phyloP scores from a whole-genome alignment of 2,888 invertebrate species.

The Fissipunctia ypsillon region DNA sequence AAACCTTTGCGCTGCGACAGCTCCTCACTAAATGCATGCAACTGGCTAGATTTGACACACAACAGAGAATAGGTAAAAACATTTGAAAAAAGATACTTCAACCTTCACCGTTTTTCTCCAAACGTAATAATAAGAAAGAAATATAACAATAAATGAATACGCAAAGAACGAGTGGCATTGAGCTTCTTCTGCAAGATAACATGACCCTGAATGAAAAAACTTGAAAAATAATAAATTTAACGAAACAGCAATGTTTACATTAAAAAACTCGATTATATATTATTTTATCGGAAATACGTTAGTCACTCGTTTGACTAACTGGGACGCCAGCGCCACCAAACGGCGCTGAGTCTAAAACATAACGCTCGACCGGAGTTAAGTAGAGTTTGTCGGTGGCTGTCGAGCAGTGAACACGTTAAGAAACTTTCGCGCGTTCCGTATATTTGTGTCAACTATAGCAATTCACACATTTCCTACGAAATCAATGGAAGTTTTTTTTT shows the following conservation, averaged over 20 bases:
- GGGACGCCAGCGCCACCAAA: too few relatives aligned
- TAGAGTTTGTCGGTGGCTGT: too few relatives aligned
- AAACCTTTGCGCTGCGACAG: constrained; percentile 68
- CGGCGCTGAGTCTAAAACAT: too few relatives aligned
- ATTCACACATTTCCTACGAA: too few relatives aligned
- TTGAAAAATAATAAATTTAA: neutral
- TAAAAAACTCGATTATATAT: constrained; percentile 1
- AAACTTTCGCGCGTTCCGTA: too few relatives aligned
- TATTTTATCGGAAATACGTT: too few relatives aligned
- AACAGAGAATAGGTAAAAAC: neutral
- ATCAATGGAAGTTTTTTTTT: too few relatives aligned
- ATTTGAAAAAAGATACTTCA: constrained; percentile 5
- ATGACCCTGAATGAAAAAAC: neutral
- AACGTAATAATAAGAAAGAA: neutral
- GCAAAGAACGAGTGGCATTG: neutral
- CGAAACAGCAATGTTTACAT: neutral
- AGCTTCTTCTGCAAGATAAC: constrained; percentile 6
- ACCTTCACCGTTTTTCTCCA: constrained; percentile 3
- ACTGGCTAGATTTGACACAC: constrained; percentile 33
- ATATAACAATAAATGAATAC: neutral
- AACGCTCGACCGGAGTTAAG: too few relatives aligned
- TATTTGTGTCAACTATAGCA: too few relatives aligned
- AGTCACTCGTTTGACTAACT: too few relatives aligned
- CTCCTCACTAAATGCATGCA: constrained; percentile 61
- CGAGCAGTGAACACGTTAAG: too few relatives aligned